These are phyloP conservation scores for Chaunax sp. DNA, from an alignment of 2,797 vertebrate species.

Conservation along the genomic window DNA sequence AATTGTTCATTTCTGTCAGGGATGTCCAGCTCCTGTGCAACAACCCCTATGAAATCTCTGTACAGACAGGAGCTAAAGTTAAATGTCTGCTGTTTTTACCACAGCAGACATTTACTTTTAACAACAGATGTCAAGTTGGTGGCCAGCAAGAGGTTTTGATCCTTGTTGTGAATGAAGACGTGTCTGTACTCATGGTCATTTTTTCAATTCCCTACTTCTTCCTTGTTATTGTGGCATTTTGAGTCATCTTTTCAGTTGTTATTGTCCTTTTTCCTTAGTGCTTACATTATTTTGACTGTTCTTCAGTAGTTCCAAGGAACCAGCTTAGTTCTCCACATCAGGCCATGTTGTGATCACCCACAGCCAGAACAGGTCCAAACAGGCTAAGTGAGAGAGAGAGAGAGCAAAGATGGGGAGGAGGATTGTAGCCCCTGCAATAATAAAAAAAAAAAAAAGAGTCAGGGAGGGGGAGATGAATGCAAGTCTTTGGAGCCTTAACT, in stretches of 20 bases:
- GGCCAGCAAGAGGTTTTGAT: background rate
- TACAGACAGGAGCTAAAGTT: background rate
- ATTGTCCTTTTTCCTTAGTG: background rate
- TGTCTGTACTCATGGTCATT: background rate
- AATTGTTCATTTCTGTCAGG: background rate
- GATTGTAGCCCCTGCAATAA: slow-evolving; percentile 10
- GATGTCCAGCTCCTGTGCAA: background rate
- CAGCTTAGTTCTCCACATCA: slow-evolving; percentile 12
- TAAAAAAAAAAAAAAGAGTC: background rate
- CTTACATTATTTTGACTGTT: slow-evolving; percentile 21
- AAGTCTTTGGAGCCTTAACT: background rate
- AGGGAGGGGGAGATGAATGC: slow-evolving; percentile 25
- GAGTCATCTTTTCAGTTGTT: background rate
- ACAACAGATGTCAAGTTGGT: background rate
- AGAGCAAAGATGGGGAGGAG: slow-evolving; percentile 5
- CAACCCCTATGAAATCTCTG: background rate
- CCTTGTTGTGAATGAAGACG: slow-evolving; percentile 39
- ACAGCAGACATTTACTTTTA: background rate
- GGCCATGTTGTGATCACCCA: slow-evolving; percentile 18
- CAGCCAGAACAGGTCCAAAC: slow-evolving; percentile 23
- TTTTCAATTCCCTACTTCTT: background rate
- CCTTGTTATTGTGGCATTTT: background rate
- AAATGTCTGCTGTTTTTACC: slow-evolving; percentile 23
- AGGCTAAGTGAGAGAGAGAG: slow-evolving; percentile 21
- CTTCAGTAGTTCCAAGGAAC: slow-evolving; percentile 15